Conservation (phyloP, 1,140 invertebrate genomes). For the Acromyrmex charruanus region DNA sequence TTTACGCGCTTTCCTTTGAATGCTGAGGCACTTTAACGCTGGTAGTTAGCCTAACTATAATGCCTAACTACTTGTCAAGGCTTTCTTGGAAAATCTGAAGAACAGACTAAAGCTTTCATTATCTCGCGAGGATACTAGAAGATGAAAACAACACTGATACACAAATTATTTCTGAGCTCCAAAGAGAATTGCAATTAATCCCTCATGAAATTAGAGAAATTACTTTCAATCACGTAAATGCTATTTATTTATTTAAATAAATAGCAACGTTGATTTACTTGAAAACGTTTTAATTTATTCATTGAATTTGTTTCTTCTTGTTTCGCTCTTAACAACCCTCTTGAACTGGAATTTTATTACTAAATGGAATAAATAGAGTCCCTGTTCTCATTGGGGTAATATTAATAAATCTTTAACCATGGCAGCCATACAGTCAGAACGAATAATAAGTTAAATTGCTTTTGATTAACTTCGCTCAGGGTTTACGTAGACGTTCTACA, state of each 20-base stretch:
- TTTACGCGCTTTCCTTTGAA: slow-evolving; percentile 80
- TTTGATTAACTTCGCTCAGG: slow-evolving; percentile 46
- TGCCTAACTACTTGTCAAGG: background rate
- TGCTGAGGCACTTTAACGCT: slow-evolving; percentile 79
- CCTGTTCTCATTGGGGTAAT: background rate
- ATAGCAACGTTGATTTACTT: background rate
- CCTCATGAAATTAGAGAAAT: background rate
- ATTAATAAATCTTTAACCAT: slow-evolving; percentile 21
- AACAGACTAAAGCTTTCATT: slow-evolving; percentile 20
- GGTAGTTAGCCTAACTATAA: slow-evolving; percentile 82
- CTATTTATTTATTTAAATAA: slow-evolving; percentile 15
- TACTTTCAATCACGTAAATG: background rate
- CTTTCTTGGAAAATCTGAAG: slow-evolving; percentile 29
- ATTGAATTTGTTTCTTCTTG: background rate
- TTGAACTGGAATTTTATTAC: background rate
- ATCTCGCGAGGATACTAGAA: slow-evolving; percentile 11
- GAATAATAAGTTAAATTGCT: slow-evolving; percentile 47
- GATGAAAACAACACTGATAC: slow-evolving; percentile 9
- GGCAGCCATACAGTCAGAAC: background rate
- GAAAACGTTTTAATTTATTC: background rate
- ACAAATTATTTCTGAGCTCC: background rate
- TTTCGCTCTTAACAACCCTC: background rate
- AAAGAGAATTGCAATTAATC: slow-evolving; percentile 13
- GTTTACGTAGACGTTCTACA: slow-evolving; percentile 25
- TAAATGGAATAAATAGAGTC: background rate